These are phyloP conservation scores for Sebastes taczanowskii DNA, from an alignment of 2,797 vertebrate genomes.

Conservation along the genomic window DNA sequence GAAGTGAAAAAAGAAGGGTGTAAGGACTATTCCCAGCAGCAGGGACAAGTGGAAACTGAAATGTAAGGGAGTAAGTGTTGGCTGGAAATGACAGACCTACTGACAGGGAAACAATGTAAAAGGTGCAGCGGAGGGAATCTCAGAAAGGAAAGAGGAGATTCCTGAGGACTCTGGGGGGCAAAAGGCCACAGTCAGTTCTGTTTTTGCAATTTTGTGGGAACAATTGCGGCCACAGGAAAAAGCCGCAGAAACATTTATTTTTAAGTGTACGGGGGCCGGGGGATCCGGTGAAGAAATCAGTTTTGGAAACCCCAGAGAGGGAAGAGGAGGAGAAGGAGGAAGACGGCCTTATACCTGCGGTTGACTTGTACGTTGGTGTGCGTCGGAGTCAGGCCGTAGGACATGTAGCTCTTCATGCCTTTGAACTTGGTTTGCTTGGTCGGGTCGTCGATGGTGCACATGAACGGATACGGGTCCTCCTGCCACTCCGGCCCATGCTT, in stretches of 20 bases:
- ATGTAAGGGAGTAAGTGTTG: not conserved
- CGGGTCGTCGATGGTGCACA: slow-evolving; percentile 94
- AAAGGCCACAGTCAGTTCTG: slow-evolving; percentile 17
- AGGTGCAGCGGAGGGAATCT: slow-evolving; percentile 12
- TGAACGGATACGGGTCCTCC: slow-evolving; percentile 91
- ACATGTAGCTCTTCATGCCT: slow-evolving; percentile 99
- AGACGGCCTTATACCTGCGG: slow-evolving; percentile 85
- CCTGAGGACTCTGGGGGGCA: slow-evolving; percentile 1
- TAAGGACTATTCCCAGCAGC: not conserved
- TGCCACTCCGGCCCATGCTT: slow-evolving; percentile 93
- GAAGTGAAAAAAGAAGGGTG: not conserved
- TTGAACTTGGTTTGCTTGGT: slow-evolving; percentile 99
- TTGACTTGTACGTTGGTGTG: slow-evolving; percentile 91
- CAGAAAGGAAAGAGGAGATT: slow-evolving; percentile 22
- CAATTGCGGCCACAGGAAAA: slow-evolving; percentile 17
- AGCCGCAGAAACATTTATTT: slow-evolving; percentile 8
- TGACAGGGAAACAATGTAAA: slow-evolving; percentile 35
- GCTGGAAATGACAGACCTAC: not conserved
- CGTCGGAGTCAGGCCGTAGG: slow-evolving; percentile 92
- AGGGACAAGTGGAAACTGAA: not conserved
- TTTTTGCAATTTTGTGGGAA: slow-evolving; percentile 34
- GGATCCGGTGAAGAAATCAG: slow-evolving; percentile 13
- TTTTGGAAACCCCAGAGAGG: slow-evolving; percentile 21
- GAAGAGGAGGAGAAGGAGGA: not conserved
- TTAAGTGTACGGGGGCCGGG: not conserved